Evolutionary conservation across 2,888 invertebrate genomes (phyloP).

Genomic region (Caenorhabditis virilis): DNA sequence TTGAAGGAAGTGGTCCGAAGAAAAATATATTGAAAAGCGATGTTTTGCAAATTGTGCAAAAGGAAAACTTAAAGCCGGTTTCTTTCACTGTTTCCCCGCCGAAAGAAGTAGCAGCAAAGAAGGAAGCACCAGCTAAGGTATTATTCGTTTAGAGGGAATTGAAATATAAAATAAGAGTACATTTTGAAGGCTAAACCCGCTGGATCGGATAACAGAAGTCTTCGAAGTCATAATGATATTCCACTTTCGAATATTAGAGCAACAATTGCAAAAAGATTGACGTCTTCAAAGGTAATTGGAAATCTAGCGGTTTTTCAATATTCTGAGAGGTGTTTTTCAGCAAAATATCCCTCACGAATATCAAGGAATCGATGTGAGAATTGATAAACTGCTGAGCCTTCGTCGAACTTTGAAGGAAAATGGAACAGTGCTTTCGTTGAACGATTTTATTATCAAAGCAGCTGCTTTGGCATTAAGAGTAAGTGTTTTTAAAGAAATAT

Average conservation of each 20-base stretch:
- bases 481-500: slow-evolving; percentile 5
- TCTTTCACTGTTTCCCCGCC: slow-evolving; percentile 12
- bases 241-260: slow-evolving; percentile 75
- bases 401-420: slow-evolving; percentile 71
- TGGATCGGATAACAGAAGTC: slow-evolving; percentile 24
- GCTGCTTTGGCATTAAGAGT: slow-evolving; percentile 74
- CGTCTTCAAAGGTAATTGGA: slow-evolving; percentile 73
- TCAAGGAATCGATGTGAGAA: slow-evolving; percentile 73
- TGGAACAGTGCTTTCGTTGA: slow-evolving; percentile 73
- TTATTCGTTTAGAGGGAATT: background rate
- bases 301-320: background rate
- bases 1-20: slow-evolving; percentile 74
- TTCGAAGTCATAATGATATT: slow-evolving; percentile 70
- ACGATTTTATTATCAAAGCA: slow-evolving; percentile 77
- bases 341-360: slow-evolving; percentile 77
- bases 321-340: slow-evolving; percentile 70
- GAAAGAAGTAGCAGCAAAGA: slow-evolving; percentile 7
- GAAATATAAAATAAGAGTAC: background rate
- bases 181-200: slow-evolving; percentile 17
- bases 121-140: slow-evolving; percentile 3
- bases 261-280: slow-evolving; percentile 76
- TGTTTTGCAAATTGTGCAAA: slow-evolving; percentile 51
- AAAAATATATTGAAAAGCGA: slow-evolving; percentile 74
- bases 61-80: slow-evolving; percentile 50
- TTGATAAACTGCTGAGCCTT: slow-evolving; percentile 72